These are phyloP conservation scores for Entelurus aequoreus DNA, from an alignment of 2,113 vertebrate species.

Conservation along the genomic window DNA sequence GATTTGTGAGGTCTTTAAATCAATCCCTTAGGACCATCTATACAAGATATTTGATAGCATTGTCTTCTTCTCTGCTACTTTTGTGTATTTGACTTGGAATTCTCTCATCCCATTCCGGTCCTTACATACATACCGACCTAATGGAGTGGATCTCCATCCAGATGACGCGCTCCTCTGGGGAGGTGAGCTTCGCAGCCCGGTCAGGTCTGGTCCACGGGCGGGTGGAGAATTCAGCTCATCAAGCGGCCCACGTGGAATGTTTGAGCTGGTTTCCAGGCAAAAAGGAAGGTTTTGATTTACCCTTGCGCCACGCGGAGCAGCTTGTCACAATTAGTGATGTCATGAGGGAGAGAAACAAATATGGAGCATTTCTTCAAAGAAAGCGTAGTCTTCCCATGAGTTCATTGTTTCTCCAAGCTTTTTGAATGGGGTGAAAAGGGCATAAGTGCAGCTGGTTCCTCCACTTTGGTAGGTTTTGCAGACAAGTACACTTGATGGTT, in stretches of 20 bases:
- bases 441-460: constrained; percentile 50
- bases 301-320: constrained; percentile 51
- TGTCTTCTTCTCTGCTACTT: constrained; percentile 44
- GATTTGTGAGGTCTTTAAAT: constrained; percentile 66
- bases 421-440: constrained; percentile 34
- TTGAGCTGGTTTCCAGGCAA: constrained; percentile 62
- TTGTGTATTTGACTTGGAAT: constrained; percentile 25
- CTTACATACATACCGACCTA: constrained; percentile 31
- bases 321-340: constrained; percentile 75
- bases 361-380: constrained; percentile 66
- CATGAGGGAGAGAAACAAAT: constrained; percentile 68
- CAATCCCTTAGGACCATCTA: constrained; percentile 56
- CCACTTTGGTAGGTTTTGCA: constrained; percentile 6
- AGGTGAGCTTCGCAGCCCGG: constrained; percentile 47
- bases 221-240: constrained; percentile 61
- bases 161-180: constrained; percentile 38
- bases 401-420: constrained; percentile 63
- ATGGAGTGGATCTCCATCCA: constrained; percentile 23
- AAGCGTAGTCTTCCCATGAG: constrained; percentile 63
- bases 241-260: constrained; percentile 48
- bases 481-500: constrained; percentile 20
- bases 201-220: constrained; percentile 39
- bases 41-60: constrained; percentile 50
- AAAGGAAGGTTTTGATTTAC: constrained; percentile 70
- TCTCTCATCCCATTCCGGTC: constrained; percentile 15